Evolutionary conservation across 1,140 invertebrate species (phyloP), one percentile per base, ranked within the genome.

Genomic region (Trachymyrmex septentrionalis): DNA sequence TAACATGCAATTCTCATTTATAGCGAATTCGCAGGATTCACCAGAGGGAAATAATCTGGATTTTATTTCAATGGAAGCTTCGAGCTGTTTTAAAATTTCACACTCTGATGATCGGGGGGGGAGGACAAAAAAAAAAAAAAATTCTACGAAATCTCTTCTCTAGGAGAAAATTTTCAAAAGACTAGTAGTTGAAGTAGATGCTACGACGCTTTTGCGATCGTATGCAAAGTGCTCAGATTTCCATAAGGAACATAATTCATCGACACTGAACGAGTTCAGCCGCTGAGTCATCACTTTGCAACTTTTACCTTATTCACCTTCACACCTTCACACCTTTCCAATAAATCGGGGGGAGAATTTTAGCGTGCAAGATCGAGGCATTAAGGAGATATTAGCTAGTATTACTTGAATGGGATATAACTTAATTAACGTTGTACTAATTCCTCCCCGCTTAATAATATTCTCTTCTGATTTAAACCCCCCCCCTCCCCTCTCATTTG

Each of bases 211-310:
- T 57, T 75, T 30, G 44, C 76, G 76, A 72, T n/a, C 34, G 53
- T 34, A 73, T 57, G 55, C 24, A 50, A 84, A 80, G 48, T 55
- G 38, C 21, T 72, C 7, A 44, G 59, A 84, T 75, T 84, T 73
- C 55, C 53, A 82, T 72, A 21, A 61, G 19, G 63, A 75, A 84
- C 38, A 61, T 84, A 61, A 61, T 82, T 82, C 53, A 73, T 82
- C 67, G 38, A 59, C 80, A 53, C 27, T 30, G 80, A 61, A 30
- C 55, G 19, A 61, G 24, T 38, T 81, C 66, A 44, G 9, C 2
- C 67, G 80, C 55, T 82, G 55, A 73, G 59, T 72, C 67, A 72
- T 82, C 78, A 44, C 34, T 72, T 48, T 7, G 77, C 63, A 72
- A 69, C 34, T 71, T 71, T 71, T 21, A 53, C 44, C 44, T 80